phyloP scores from a whole-genome alignment of 2,113 vertebrate species.

The Caracal caracal region DNA sequence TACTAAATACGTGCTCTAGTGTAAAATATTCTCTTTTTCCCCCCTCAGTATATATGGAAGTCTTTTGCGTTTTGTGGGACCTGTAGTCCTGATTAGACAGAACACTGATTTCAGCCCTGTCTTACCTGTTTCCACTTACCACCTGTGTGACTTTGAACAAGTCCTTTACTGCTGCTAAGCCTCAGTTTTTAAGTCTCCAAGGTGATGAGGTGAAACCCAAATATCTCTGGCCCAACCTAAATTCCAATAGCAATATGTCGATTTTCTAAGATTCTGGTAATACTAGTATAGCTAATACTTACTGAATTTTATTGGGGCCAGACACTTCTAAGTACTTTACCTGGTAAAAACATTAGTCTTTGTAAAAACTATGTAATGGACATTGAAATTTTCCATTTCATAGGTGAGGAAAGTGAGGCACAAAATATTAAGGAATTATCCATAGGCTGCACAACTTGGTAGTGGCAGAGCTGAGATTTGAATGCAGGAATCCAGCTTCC shows the following conservation, averaged over 20 bases:
- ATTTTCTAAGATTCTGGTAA: neutral
- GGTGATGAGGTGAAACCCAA: neutral
- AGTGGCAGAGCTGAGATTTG: neutral
- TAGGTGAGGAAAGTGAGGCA: neutral
- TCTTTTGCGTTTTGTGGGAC: neutral
- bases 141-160: neutral
- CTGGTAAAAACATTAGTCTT: neutral
- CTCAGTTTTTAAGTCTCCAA: neutral
- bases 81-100: neutral
- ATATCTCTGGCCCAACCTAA: neutral
- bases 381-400: neutral
- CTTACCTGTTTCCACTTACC: neutral
- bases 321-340: neutral
- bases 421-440: neutral
- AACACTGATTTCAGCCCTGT: neutral
- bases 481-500: neutral
- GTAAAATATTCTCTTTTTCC: neutral
- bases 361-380: neutral
- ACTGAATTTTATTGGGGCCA: neutral
- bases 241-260: neutral
- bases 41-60: neutral
- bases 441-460: neutral
- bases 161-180: neutral
- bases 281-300: neutral
- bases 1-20: neutral